Conservation (phyloP, 1,140 invertebrate genomes). For the Orius laevigatus region DNA sequence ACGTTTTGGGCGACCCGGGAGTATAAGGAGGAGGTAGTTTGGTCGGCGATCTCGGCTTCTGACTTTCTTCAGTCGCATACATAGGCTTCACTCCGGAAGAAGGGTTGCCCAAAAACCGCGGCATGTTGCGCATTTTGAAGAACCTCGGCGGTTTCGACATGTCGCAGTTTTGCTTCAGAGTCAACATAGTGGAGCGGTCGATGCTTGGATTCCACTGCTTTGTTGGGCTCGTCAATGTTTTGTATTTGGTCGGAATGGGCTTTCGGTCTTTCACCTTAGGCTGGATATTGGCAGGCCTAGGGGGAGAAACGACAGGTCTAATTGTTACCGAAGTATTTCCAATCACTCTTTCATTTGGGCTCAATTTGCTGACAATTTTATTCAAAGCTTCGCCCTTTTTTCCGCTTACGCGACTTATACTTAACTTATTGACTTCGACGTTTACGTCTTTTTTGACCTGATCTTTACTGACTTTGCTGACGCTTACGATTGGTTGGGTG, state of each 20-base stretch:
- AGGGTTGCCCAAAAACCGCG: slow-evolving; percentile 40
- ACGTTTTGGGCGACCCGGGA: slow-evolving; percentile 18
- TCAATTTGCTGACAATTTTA: slow-evolving; percentile 15
- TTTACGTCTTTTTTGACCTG: slow-evolving; percentile 10
- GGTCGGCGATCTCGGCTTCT: slow-evolving; percentile 22
- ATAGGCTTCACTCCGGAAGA: slow-evolving; percentile 42
- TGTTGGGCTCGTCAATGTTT: slow-evolving; percentile 36
- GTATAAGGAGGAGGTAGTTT: slow-evolving; percentile 19
- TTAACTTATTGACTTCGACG: slow-evolving; percentile 16
- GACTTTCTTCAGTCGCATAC: slow-evolving; percentile 31
- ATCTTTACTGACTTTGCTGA: slow-evolving; percentile 15
- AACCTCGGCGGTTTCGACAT: slow-evolving; percentile 33
- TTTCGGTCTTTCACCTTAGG: slow-evolving; percentile 9
- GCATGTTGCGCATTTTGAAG: slow-evolving; percentile 39
- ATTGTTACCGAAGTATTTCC: slow-evolving; percentile 16
- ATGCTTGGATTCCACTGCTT: slow-evolving; percentile 41
- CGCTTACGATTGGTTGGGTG: slow-evolving; percentile 11
- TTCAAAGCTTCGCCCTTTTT: slow-evolving; percentile 12
- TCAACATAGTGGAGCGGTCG: slow-evolving; percentile 32
- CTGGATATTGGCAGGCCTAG: background rate
- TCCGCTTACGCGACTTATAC: slow-evolving; percentile 13
- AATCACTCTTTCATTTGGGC: slow-evolving; percentile 16
- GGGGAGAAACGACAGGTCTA: slow-evolving; percentile 6
- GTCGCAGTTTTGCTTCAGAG: slow-evolving; percentile 28
- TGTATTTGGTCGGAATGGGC: slow-evolving; percentile 27